Conservation (phyloP, 2,888 invertebrate genomes). For the Nasonia oneida region DNA sequence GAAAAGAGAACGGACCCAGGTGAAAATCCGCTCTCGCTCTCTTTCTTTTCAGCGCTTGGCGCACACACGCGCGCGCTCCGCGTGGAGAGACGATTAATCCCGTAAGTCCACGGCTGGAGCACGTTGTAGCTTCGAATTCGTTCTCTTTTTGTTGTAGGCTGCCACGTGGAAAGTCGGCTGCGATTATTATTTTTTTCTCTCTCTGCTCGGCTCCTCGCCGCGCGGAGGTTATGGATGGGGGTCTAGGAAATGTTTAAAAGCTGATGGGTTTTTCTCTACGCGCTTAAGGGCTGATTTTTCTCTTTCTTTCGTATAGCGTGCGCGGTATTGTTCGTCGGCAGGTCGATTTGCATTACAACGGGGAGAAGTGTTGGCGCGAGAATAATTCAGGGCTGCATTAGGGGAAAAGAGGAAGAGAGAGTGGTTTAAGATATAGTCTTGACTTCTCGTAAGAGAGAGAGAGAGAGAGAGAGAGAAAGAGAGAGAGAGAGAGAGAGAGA, state of each 20-base stretch:
- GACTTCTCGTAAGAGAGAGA: not conserved
- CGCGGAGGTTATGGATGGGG: not conserved
- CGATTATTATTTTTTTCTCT: conserved; percentile 29
- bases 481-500: not conserved
- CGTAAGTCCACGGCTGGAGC: conserved; percentile 33
- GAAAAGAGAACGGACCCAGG: conserved; percentile 50
- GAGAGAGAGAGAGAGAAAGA: too few relatives aligned
- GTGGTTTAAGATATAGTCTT: not conserved
- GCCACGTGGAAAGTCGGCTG: conserved; percentile 34
- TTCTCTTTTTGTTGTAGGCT: not conserved
- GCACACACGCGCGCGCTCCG: not conserved
- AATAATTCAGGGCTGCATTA: conserved; percentile 23
- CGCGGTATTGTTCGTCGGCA: not conserved
- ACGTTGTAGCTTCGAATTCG: conserved; percentile 24
- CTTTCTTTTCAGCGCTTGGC: conserved; percentile 39
- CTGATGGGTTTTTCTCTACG: not conserved
- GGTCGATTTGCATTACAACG: conserved; percentile 48
- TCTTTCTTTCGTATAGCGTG: not conserved
- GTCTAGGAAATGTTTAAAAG: not conserved
- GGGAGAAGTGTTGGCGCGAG: conserved; percentile 13
- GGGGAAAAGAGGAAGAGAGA: conserved; percentile 1
- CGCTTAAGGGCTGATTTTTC: conserved; percentile 27
- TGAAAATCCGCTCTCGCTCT: conserved; percentile 57
- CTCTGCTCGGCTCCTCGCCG: not conserved
- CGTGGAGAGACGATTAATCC: conserved; percentile 58